These are phyloP conservation scores for Mantis religiosa DNA, from an alignment of 2,888 invertebrate species.

Conservation along the genomic window DNA sequence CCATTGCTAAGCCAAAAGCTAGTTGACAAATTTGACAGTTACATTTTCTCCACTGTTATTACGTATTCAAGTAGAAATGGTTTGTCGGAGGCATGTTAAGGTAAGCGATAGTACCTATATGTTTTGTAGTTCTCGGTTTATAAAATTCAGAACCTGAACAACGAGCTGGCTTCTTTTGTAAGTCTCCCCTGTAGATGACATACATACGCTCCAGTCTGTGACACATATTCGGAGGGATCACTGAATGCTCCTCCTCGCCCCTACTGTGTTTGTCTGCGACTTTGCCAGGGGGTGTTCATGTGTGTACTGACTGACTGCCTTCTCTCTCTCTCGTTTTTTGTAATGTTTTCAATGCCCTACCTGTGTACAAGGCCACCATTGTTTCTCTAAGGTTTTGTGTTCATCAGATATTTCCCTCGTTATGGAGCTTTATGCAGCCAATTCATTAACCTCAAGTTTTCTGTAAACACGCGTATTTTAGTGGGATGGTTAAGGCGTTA, in stretches of 20 bases:
- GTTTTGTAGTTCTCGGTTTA: no score
- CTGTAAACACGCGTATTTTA: no score
- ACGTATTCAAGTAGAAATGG: no score
- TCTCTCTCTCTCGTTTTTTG: not conserved
- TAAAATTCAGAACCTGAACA: not conserved
- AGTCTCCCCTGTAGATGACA: not conserved
- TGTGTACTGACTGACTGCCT: conserved; percentile 3
- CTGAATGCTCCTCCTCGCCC: not conserved
- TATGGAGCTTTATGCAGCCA: no score
- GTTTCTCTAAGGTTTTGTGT: not conserved
- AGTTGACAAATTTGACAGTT: no score
- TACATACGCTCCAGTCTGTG: not conserved
- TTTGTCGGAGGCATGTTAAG: no score
- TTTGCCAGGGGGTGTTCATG: conserved; percentile 22
- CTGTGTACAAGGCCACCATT: not conserved
- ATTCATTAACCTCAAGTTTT: no score
- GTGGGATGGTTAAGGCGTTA: no score
- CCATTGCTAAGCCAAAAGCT: no score
- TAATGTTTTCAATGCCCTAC: conserved; percentile 2
- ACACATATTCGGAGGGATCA: not conserved
- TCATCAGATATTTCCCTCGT: no score
- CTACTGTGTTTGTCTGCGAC: not conserved
- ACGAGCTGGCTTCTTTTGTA: not conserved
- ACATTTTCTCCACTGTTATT: no score
- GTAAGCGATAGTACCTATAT: no score